Evolutionary conservation across 2,888 invertebrate species (phyloP), one percentile per base, ranked within the genome.

Genomic region (Dusona sp.): DNA sequence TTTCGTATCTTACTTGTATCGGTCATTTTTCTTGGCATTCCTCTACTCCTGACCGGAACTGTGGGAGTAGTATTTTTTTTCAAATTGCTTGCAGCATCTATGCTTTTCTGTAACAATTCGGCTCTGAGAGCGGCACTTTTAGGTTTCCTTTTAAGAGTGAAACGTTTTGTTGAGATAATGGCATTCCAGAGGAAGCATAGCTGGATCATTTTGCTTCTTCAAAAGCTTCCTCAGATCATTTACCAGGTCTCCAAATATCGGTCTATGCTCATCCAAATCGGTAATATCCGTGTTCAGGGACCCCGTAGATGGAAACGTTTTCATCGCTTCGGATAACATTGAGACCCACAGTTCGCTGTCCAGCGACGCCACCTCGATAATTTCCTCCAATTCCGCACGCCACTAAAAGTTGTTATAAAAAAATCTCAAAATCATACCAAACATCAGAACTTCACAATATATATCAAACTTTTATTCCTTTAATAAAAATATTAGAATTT

Each of bases 341-440:
- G 98, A 98, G 51, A 99, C 99, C 99, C 99, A 99, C 90, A 99
- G 96, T 94, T 99, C 99, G 13, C 98, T 97, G 95, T 99, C 99
- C 91, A 97, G 95, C 4, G 97, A 97, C 9, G 99, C 99, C 89
- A 99, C 97, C 94, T 98, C 98, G 90, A 99, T 96, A 88, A 99
- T 99, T 93, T 99, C 98, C 93, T 99, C 98, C 92, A 99, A 94
- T 94, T 99, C 99, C 89, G 96, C 95, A 94, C 97, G 96, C 99
- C 99, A 99, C 99, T 99, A 94, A 96, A 96, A 85, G 38, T 79
- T 72, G 2, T 64, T 73, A 54, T 6, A 13, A 38, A 13, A 3
- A 73, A 65, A 11, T 48, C 22, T 48, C 8, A 3, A n/a, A 45
- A 25, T 16, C 29, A 22, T 22, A 25, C 1, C 19, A 48, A 48